Conservation (phyloP, 2,113 vertebrate species). For the Leptobrachium leishanense region DNA sequence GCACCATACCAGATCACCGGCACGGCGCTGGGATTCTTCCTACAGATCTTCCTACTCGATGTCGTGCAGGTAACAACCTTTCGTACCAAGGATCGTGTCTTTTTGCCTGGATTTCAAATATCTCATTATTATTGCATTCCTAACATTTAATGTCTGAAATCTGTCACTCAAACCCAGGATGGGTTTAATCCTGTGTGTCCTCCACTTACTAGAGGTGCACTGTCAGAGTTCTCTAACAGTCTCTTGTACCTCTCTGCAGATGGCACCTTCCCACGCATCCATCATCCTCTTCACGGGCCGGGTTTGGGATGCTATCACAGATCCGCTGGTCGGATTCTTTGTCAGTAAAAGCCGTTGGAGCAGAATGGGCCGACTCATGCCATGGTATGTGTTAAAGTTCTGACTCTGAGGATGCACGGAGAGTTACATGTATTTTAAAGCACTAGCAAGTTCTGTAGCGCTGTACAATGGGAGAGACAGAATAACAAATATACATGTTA, state of each 20-base stretch:
- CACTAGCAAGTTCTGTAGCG: too few relatives aligned
- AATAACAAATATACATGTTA: too few relatives aligned
- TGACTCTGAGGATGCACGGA: not conserved
- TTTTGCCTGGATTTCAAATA: too few relatives aligned
- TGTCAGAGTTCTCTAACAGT: not conserved
- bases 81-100: too few relatives aligned
- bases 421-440: too few relatives aligned
- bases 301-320: slow-evolving; percentile 90
- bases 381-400: slow-evolving; percentile 77
- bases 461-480: too few relatives aligned
- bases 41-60: slow-evolving; percentile 90
- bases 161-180: not conserved
- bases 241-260: slow-evolving; percentile 57
- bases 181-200: too few relatives aligned
- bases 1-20: slow-evolving; percentile 92
- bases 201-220: too few relatives aligned
- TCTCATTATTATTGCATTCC: too few relatives aligned
- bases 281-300: slow-evolving; percentile 90
- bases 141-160: not conserved
- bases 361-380: slow-evolving; percentile 84
- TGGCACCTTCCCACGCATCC: slow-evolving; percentile 84
- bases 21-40: slow-evolving; percentile 88
- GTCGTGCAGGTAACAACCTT: slow-evolving; percentile 78
- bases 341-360: slow-evolving; percentile 88
- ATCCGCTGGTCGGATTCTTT: slow-evolving; percentile 89